Conservation (phyloP, 2,797 vertebrate species). For the Chaenodraco wilsoni region DNA sequence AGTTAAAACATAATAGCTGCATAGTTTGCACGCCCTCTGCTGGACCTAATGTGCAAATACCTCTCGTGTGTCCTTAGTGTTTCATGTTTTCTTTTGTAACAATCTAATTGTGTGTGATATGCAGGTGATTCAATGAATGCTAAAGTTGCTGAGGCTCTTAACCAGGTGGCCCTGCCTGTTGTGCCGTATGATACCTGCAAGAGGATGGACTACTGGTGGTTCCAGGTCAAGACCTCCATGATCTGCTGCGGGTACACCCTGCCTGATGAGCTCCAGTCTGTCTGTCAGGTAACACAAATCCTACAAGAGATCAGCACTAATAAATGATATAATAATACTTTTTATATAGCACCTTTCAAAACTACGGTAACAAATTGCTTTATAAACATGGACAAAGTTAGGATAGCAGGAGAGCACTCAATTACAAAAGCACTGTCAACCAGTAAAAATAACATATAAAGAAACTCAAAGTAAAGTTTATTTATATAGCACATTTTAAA, state of each 20-base stretch:
- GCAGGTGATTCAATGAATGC: slow-evolving; percentile 79
- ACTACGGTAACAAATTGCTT: no score
- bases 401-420: no score
- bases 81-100: neutral
- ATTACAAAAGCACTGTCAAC: no score
- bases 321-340: neutral
- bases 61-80: neutral
- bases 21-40: slow-evolving; percentile 58
- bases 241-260: slow-evolving; percentile 85
- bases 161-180: slow-evolving; percentile 85
- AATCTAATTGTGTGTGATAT: slow-evolving; percentile 11
- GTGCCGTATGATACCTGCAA: slow-evolving; percentile 82
- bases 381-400: no score
- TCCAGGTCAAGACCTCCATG: slow-evolving; percentile 86
- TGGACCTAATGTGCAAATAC: slow-evolving; percentile 54
- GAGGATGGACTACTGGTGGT: slow-evolving; percentile 86
- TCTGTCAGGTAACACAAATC: slow-evolving; percentile 80
- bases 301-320: neutral
- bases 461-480: no score
- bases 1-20: neutral
- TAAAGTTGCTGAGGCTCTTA: slow-evolving; percentile 79
- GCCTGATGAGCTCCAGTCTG: slow-evolving; percentile 85
- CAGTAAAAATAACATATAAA: no score
- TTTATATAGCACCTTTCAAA: no score
- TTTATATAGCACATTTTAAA: no score